Evolutionary conservation across 2,888 invertebrate genomes (phyloP).

Genomic region (Acleris sparsana): DNA sequence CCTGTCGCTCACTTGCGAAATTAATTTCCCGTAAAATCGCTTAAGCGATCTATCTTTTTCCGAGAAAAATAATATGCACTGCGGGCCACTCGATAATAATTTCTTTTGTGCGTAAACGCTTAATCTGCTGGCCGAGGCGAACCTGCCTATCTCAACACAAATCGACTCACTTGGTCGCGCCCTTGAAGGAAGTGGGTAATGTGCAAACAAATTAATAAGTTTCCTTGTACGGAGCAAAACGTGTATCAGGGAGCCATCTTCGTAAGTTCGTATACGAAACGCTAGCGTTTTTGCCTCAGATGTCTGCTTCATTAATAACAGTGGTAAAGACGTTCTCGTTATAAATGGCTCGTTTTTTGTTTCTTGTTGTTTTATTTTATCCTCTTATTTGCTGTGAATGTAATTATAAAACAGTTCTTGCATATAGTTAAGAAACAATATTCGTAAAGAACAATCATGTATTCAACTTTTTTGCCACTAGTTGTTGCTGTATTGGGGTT

Average conservation of each 20-base stretch:
- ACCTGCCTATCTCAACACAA: conserved; percentile 66
- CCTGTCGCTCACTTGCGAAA: conserved; percentile 78
- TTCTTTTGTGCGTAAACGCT: conserved; percentile 59
- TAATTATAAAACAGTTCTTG: conserved; percentile 12
- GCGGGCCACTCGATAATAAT: conserved; percentile 65
- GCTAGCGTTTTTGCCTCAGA: conserved; percentile 57
- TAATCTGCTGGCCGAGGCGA: conserved; percentile 62
- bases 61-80: conserved; percentile 73
- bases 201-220: conserved; percentile 73
- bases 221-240: conserved; percentile 63
- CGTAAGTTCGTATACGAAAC: conserved; percentile 56
- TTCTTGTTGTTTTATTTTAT: not conserved
- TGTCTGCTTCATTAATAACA: conserved; percentile 62
- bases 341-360: conserved; percentile 51
- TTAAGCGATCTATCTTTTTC: conserved; percentile 78
- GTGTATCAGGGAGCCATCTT: conserved; percentile 58
- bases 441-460: not conserved
- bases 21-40: conserved; percentile 80
- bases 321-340: conserved; percentile 54
- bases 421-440: not conserved
- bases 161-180: conserved; percentile 55
- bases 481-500: not conserved
- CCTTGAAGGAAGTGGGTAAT: conserved; percentile 60
- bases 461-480: conserved; percentile 6
- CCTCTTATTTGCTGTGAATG: conserved; percentile 8